Percentiles rank a stretch among this genome's conserved stretches.
phyloP scores from a whole-genome alignment of 2,797 vertebrate species.

The Nyctibius grandis region DNA sequence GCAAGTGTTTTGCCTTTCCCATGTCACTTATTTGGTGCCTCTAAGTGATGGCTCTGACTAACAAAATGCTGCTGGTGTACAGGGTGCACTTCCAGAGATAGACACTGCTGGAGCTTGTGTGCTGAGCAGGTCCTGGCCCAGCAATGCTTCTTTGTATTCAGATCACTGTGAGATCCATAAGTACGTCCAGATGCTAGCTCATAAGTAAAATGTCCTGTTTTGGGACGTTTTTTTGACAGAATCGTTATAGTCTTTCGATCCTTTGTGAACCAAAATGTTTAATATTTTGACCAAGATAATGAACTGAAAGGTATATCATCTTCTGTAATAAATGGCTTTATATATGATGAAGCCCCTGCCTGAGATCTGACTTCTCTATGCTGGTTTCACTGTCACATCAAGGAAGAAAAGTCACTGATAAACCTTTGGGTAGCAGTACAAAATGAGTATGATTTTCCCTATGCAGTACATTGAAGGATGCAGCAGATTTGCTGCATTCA shows the following conservation, averaged over 20 bases:
- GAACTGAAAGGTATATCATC: neutral
- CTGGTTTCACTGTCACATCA: neutral
- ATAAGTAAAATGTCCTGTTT: neutral
- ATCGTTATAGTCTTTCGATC: fast-evolving
- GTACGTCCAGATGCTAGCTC: neutral
- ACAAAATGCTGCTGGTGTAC: neutral
- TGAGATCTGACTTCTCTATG: neutral
- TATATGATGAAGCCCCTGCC: neutral
- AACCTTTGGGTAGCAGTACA: neutral
- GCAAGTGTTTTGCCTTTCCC: neutral
- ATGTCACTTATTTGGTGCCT: neutral
- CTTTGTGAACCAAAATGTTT: neutral
- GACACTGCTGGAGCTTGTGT: neutral
- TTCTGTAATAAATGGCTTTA: neutral
- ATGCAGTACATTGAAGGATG: fast-evolving
- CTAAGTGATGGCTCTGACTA: neutral
- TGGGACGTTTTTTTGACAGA: neutral
- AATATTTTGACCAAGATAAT: neutral
- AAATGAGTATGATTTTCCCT: neutral
- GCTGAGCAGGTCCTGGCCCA: neutral
- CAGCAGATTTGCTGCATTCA: fast-evolving
- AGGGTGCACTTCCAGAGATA: neutral
- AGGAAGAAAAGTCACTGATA: neutral
- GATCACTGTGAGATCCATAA: neutral
- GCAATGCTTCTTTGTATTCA: neutral